Evolutionary conservation across 2,888 invertebrate genomes (phyloP), one percentile per base, ranked within the genome.

Genomic region (Xestia ashworthii): DNA sequence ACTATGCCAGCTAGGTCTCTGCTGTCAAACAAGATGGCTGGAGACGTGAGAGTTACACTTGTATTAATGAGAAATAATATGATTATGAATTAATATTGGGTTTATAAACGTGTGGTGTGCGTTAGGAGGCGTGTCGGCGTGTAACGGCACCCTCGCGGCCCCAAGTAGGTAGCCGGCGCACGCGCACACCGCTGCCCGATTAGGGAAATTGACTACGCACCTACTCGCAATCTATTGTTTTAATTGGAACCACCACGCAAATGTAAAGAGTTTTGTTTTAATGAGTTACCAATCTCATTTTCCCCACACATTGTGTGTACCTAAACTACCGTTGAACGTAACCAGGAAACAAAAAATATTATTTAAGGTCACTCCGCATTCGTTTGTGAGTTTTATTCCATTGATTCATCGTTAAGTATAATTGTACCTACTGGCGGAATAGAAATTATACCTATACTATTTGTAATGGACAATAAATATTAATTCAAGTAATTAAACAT

Each of bases 121-220:
- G 90, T 90, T 89, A 87, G 93, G 92, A 94, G 95, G 95, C 95
- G 95, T 95, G 95, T 92, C 93, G 87, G 89, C 85, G 84, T 86
- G 89, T 88, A 90, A 89, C 90, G 90, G 93, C 95, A 94, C 95
- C 96, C 95, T 92, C 82, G 94, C 93, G 96, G 96, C 96, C 96
- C 93, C 95, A 90, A 91, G 93, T 92, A 92, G 92, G 92, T 92
- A 91, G 91, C 88, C 91, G 89, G 89, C 93, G 91, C 91, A 89
- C 90, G 89, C 86, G 88, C 91, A 85, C 89, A 87, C 89, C 74
- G 90, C 91, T 86, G 87, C 89, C 91, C 92, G 92, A 94, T 95
- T 94, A 94, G 95, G 94, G 93, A 94, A 94, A 95, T 94, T 92
- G 88, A 91, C 88, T 89, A 90, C 90, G 89, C 91, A 90, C 88